A percentile compares a stretch with the other conserved stretches of the same genome.
Evolutionary conservation across 2,797 vertebrate species (phyloP).

Genomic region (Falco cherrug): DNA sequence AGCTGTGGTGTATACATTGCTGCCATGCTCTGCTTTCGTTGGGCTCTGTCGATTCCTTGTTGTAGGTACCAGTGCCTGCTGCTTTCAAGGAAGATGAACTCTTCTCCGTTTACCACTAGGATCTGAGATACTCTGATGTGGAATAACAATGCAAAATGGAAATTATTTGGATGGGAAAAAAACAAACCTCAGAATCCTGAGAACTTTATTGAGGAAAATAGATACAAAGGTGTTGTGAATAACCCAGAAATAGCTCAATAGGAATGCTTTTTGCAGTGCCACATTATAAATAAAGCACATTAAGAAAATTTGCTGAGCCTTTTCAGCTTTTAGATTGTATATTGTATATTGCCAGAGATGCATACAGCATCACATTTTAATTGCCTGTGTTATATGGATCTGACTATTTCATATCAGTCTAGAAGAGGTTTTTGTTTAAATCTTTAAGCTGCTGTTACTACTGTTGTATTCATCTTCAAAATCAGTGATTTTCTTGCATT

Average conservation of each 20-base stretch:
- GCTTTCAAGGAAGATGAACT: not conserved
- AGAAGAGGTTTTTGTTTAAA: not conserved
- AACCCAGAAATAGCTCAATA: constrained; percentile 31
- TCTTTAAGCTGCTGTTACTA: not conserved
- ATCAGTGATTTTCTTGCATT: constrained; percentile 37
- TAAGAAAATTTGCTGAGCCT: constrained; percentile 30
- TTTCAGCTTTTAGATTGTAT: constrained; percentile 38
- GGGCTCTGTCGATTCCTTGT: not conserved
- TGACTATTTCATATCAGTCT: constrained; percentile 1
- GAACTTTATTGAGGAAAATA: not conserved
- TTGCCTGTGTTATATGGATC: not conserved
- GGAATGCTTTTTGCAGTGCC: not conserved
- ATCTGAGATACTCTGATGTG: too few species aligned
- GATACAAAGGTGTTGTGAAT: not conserved
- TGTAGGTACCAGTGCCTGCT: not conserved
- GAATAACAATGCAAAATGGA: not conserved
- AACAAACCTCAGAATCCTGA: not conserved
- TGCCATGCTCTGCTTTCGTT: not conserved
- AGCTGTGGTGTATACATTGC: rapidly evolving
- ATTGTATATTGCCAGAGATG: constrained; percentile 9
- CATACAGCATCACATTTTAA: constrained; percentile 62
- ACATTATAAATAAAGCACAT: constrained; percentile 21
- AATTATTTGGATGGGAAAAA: not conserved
- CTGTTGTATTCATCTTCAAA: constrained; percentile 42
- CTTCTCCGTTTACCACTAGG: not conserved